Base-by-base conservation (phyloP, 2,888 invertebrate genomes). In the Aleiodes leptofemur region DNA sequence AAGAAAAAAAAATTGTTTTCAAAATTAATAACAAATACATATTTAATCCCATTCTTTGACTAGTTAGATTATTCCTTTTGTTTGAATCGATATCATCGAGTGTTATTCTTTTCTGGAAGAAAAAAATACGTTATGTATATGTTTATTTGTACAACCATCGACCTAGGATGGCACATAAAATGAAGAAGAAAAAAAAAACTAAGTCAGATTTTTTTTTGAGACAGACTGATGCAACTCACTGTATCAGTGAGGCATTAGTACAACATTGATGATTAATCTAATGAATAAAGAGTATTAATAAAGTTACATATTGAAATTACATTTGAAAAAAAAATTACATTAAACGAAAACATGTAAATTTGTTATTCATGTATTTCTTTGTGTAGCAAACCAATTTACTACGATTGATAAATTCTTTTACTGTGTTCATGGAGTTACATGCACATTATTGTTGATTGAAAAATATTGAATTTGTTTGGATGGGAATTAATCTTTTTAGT, bases 241-340 rank as follows among this genome's bases (percentile, higher is more conserved):
- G 89, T 86, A 89, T 89, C 89, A 89, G 89, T 88, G 89, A 87
- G 87, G 85, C 85, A 84, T 82, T 80, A 79, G 79, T 78, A 85
- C 80, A 43, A 82, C 82, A 79, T 84, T 85, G 85, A 83, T 84
- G 76, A 81, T 69, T 84, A 83, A 85, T 83, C 82, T 84, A 85
- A 84, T 83, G 80, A 84, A 84, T 83, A 82, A 84, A 83, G 83
- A 86, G 86, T 87, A 88, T 87, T 88, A 86, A 86, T 84, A 83
- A 84, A 85, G 57, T 61, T 48, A 53, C 61, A 74, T 61, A 43
- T 50, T 70, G 51, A 31, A 53, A 69, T 61, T 43, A 64, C 55
- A 70, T 53, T 51, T 69, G 29, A 29, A 64, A 55, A 13, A 55
- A 55, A 55, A 55, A 48, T 31, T 51, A 64, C 50, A 23, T 34